A percentile compares a stretch with the other conserved stretches of the same genome.
phyloP scores from a whole-genome alignment of 2,888 invertebrate species.

The Ochropacha duplaris region DNA sequence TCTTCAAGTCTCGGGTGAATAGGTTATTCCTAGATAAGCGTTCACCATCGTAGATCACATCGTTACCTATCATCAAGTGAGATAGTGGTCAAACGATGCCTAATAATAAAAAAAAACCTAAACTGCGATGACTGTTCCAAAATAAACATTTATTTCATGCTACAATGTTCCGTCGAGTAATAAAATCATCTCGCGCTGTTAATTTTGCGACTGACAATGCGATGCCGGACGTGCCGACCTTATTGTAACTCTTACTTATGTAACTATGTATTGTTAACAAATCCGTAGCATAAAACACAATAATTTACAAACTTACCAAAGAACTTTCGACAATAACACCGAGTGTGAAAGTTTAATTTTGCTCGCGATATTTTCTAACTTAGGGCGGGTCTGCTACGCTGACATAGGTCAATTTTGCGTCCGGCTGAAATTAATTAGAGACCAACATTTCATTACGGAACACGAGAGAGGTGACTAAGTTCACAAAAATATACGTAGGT shows the following conservation, averaged over 20 bases:
- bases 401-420: conserved; percentile 62
- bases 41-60: too few relatives aligned
- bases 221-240: conserved; percentile 59
- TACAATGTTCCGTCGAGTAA: conserved; percentile 11
- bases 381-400: conserved; percentile 14
- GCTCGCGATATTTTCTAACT: background rate
- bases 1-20: too few relatives aligned
- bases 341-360: conserved; percentile 7
- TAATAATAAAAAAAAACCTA: too few relatives aligned
- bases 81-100: too few relatives aligned
- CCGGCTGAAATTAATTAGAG: conserved; percentile 66
- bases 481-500: background rate
- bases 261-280: conserved; percentile 41
- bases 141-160: background rate
- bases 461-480: background rate
- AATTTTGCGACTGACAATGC: conserved; percentile 33
- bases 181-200: conserved; percentile 37
- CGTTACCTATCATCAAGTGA: too few relatives aligned
- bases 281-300: conserved; percentile 20
- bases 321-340: conserved; percentile 10
- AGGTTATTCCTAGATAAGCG: too few relatives aligned
- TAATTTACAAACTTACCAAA: conserved; percentile 7
- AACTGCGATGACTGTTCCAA: background rate
- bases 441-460: conserved; percentile 52
- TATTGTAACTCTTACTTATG: conserved; percentile 50